A percentile compares a stretch with the other conserved stretches of the same genome.
Conservation (phyloP, 2,113 vertebrate genomes). For the Nyctibius bracteatus region DNA sequence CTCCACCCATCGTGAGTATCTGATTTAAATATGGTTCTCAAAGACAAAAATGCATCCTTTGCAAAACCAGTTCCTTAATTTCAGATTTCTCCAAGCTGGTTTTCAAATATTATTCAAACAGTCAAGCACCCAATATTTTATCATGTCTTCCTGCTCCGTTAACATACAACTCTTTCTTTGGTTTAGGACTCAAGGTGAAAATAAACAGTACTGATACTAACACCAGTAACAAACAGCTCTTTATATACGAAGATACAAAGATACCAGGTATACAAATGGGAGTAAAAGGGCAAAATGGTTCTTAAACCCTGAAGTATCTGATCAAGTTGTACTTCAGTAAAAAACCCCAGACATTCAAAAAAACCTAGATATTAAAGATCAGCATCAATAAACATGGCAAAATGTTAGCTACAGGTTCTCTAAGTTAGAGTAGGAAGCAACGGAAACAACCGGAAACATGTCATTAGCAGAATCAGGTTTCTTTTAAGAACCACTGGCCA, state of each 20-base stretch:
- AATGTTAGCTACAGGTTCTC: neutral
- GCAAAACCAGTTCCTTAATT: neutral
- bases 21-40: neutral
- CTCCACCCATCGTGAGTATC: neutral
- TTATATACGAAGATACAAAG: too few species aligned
- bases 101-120: neutral
- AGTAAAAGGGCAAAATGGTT: neutral
- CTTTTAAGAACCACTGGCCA: neutral
- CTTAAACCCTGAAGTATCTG: neutral
- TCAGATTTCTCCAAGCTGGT: neutral
- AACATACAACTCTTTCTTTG: neutral
- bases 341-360: neutral
- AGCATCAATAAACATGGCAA: neutral
- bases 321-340: neutral
- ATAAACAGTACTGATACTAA: neutral
- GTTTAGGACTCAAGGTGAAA: neutral
- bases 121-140: neutral
- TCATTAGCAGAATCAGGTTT: neutral
- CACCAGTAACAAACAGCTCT: neutral
- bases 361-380: neutral
- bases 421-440: neutral
- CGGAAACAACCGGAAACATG: neutral
- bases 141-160: neutral
- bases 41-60: neutral
- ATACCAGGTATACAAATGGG: neutral